Percentiles rank a stretch among this genome's conserved stretches.
These are phyloP conservation scores for Drosophila rubida DNA, from an alignment of 2,888 invertebrate species.

Conservation along the genomic window DNA sequence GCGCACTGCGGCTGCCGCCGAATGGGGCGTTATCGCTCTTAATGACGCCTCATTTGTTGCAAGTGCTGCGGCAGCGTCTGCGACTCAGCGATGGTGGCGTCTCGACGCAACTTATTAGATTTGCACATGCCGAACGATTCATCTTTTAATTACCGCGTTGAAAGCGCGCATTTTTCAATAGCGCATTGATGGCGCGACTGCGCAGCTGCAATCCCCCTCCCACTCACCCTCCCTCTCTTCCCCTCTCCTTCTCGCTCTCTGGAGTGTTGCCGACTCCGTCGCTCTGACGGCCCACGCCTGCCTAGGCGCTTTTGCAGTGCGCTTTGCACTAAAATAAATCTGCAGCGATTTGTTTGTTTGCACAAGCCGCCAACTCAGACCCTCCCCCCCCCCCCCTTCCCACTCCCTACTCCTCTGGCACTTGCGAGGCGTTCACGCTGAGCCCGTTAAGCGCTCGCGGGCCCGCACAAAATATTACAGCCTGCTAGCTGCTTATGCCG, in stretches of 20 bases:
- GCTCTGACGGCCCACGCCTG: constrained; percentile 63
- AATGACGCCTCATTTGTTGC: constrained; percentile 81
- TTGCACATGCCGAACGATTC: constrained; percentile 78
- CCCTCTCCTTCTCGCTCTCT: constrained; percentile 2
- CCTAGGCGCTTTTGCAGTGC: constrained; percentile 57
- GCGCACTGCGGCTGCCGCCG: constrained; percentile 55
- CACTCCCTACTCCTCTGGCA: neutral
- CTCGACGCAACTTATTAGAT: constrained; percentile 61
- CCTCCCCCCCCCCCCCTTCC: constrained; percentile 4
- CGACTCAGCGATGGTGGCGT: constrained; percentile 1
- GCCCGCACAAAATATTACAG: constrained; percentile 67
- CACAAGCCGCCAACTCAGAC: constrained; percentile 67
- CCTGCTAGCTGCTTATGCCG: constrained; percentile 34
- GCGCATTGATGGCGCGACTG: constrained; percentile 55
- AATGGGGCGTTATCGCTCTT: constrained; percentile 81
- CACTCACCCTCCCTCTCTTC: neutral
- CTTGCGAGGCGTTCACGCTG: constrained; percentile 15
- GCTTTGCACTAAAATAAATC: constrained; percentile 79
- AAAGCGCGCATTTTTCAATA: constrained; percentile 82
- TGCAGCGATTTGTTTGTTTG: constrained; percentile 79
- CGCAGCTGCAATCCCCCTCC: constrained; percentile 17
- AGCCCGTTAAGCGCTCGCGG: constrained; percentile 58
- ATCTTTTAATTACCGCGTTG: constrained; percentile 84
- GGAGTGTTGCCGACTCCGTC: neutral
- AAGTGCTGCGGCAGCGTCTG: constrained; percentile 13